Evolutionary conservation across 2,888 invertebrate genomes (phyloP), one percentile per base, ranked within the genome.

Genomic region (Corbicula japonica): DNA sequence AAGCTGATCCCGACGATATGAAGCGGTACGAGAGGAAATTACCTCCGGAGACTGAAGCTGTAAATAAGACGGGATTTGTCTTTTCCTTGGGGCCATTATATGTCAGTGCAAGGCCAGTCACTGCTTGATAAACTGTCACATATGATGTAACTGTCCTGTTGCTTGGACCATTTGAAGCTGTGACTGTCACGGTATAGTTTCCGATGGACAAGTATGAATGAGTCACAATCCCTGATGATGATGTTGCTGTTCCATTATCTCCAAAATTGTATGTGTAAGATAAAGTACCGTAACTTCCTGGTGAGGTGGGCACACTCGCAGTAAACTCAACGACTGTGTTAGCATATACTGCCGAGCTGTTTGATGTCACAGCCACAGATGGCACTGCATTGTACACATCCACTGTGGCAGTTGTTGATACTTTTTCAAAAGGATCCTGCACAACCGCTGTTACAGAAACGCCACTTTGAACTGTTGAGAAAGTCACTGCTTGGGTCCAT

Each of bases 141-240:
- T 44, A 38, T 6, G 74, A n/a, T 8, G 71, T 65, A 12, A 32
- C 23, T 28, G 69, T 30, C 10, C 61, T 66, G 26, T 34, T 52
- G 44, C 84, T 82, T 1, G 82, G 76, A 10, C 78, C 83, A 69
- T 84, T 87, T 23, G 72, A 60, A 23, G 75, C 85, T 1, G 62
- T 68, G 1, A 85, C 72, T 30, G 58, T 80, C 0, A 85, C 80
- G 35, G 71, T 81, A 34, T 78, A 83, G n/a, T 71, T 68, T 21
- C 79, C 78, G n/a, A 72, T 58, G 21, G 72, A 32, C 12, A 46
- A 35, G 48, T 74, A 87, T 6, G 52, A 32, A 66, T 86, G 77
- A 1, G 77, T 50, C 6, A 73, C 68, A 52, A 32, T 60, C 2
- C 72, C 76, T 2, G 60, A 28, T 3, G n/a, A 23, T 21, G 21